Evolutionary conservation across 2,113 vertebrate species (phyloP).

Genomic region (Malurus cyaneus): DNA sequence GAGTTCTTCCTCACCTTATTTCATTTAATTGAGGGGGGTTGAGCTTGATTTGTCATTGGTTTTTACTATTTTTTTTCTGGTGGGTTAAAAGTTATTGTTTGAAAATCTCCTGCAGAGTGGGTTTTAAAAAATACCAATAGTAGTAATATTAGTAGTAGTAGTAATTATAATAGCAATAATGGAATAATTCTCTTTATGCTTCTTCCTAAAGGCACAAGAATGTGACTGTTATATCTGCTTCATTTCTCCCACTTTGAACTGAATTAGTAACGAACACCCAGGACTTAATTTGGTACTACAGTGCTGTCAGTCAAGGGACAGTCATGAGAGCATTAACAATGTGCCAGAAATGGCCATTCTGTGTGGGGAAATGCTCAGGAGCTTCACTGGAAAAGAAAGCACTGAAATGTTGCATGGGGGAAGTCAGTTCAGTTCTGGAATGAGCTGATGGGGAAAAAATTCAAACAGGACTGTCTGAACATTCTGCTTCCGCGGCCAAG

Average conservation of each 20-base stretch:
- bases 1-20: not conserved
- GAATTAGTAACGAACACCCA: not conserved
- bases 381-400: rapidly evolving
- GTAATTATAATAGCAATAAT: not conserved
- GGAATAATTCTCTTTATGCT: not conserved
- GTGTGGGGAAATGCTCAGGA: not conserved
- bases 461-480: not conserved
- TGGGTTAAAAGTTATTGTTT: not conserved
- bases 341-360: not conserved
- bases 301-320: not conserved
- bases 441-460: not conserved
- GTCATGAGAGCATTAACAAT: not conserved
- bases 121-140: not conserved
- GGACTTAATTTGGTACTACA: not conserved
- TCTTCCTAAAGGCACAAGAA: not conserved
- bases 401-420: not conserved
- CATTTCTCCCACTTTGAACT: not conserved
- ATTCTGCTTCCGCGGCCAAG: not conserved
- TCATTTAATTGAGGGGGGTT: not conserved
- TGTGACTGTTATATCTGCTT: not conserved
- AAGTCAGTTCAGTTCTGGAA: not conserved
- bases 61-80: not conserved
- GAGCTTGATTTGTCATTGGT: not conserved
- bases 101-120: not conserved
- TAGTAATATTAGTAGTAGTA: not conserved